Evolutionary conservation across 2,113 vertebrate species (phyloP), one percentile per base, ranked within the genome.

Genomic region (Callionymus lyra): DNA sequence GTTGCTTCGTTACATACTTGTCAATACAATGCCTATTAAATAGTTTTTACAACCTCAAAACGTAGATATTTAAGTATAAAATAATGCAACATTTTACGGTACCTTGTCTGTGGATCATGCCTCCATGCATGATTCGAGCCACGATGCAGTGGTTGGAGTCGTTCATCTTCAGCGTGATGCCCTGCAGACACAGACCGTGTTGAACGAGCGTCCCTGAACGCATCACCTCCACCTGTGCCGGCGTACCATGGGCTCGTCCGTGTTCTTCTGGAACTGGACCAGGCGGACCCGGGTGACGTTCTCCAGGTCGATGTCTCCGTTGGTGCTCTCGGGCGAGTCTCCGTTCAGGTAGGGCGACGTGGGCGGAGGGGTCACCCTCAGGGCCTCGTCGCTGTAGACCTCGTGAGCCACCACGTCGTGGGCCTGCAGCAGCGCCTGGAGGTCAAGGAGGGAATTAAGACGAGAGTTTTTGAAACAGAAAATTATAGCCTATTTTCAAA

Each of bases 41-140:
- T n/a, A n/a, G n/a, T n/a, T n/a, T n/a, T n/a, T n/a, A n/a, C n/a
- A n/a, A n/a, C n/a, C n/a, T n/a, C n/a, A n/a, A n/a, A n/a, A n/a
- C n/a, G n/a, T n/a, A n/a, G n/a, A n/a, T n/a, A n/a, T n/a, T n/a
- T n/a, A n/a, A n/a, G n/a, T n/a, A n/a, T n/a, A n/a, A n/a, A n/a
- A n/a, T n/a, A n/a, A n/a, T 12, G 12, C 12, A 3, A 36, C 34
- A 36, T 6, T 6, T 10, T 2, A 36, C 12, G 10, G 12, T 86
- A 97, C 94, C 94, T 94, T 98, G 94, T 79, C 93, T 90, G 69
- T 98, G 94, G 80, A 98, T 98, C 94, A 98, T 98, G 72, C 94
- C 94, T 32, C 94, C 94, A 0, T 98, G 92, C 94, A 98, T 97
- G 72, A 98, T 98, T 82, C 94, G 87, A 27, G 94, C 94, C 50